A percentile compares a stretch with the other conserved stretches of the same genome.
phyloP scores from a whole-genome alignment of 2,797 vertebrate species.

The Neosilurus mollespiculum region DNA sequence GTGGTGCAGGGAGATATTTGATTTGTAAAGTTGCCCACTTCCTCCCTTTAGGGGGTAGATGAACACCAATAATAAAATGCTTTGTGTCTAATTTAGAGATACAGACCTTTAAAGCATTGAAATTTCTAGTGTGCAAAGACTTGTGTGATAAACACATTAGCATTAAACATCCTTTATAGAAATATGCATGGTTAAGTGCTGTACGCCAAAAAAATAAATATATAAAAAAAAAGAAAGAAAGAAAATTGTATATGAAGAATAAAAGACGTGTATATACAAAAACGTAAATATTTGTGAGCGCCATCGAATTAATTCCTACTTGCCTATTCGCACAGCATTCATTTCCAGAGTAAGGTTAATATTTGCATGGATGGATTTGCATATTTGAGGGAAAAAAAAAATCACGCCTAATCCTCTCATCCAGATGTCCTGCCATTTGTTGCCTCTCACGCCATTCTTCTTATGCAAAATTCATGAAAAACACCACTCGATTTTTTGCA shows the following conservation, averaged over 20 bases:
- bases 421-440: not conserved
- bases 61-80: not conserved
- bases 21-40: not conserved
- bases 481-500: not conserved
- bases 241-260: too few species aligned
- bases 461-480: not conserved
- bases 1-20: not conserved
- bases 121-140: too few species aligned
- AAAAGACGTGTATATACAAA: not conserved
- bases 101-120: not conserved
- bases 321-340: not conserved
- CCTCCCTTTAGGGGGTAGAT: not conserved
- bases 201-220: not conserved
- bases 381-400: not conserved
- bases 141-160: not conserved
- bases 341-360: not conserved
- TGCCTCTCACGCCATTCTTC: not conserved
- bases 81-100: not conserved
- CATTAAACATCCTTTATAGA: not conserved
- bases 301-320: not conserved
- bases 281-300: not conserved
- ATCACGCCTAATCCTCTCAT: not conserved
- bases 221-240: too few species aligned
- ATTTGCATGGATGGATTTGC: constrained; percentile 11
- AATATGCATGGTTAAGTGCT: not conserved